A percentile compares a stretch with the other conserved stretches of the same genome.
phyloP scores from a whole-genome alignment of 2,113 vertebrate genomes.

The Zapus hudsonius region DNA sequence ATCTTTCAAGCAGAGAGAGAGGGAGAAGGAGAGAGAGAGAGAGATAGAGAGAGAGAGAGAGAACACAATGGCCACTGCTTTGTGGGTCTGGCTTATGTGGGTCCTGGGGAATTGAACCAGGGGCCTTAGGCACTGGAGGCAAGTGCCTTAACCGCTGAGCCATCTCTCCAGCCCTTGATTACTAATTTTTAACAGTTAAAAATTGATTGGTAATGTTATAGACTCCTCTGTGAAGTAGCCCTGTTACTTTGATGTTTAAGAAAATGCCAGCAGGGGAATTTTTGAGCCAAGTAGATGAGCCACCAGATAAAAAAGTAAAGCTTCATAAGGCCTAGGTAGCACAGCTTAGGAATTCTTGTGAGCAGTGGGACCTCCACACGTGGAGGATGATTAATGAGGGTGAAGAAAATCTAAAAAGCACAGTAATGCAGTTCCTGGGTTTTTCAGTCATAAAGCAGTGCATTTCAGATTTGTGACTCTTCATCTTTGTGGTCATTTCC shows the following conservation, averaged over 20 bases:
- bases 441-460: background rate
- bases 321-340: background rate
- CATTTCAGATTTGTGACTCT: background rate
- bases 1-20: too few relatives aligned
- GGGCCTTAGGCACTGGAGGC: too few relatives aligned
- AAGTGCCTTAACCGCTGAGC: too few relatives aligned
- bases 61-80: too few relatives aligned
- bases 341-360: background rate
- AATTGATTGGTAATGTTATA: background rate
- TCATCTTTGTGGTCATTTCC: background rate
- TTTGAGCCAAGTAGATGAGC: conserved; percentile 17
- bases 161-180: too few relatives aligned
- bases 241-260: conserved; percentile 6
- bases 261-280: background rate
- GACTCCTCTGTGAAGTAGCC: background rate
- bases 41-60: too few relatives aligned
- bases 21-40: too few relatives aligned
- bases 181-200: conserved; percentile 40
- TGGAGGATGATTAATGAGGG: background rate
- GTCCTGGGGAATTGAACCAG: too few relatives aligned
- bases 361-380: background rate
- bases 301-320: background rate
- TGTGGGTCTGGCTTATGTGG: too few relatives aligned
- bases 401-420: background rate
- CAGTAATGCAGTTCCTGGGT: background rate